These are phyloP conservation scores for Spinus olivaceus DNA, from an alignment of 2,797 vertebrate genomes.

Conservation along the genomic window DNA sequence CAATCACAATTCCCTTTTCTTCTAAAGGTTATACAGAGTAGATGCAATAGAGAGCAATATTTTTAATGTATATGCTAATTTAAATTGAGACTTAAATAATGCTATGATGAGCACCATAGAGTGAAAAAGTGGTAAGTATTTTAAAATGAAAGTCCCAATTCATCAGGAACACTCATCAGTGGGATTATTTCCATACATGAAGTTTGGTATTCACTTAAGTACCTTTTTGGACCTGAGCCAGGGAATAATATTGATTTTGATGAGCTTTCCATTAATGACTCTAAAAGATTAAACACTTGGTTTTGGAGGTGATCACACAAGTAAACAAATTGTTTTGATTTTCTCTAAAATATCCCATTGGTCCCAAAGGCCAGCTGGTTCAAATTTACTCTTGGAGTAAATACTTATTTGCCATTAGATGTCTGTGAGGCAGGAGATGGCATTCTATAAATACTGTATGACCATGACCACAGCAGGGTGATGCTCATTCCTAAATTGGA, in stretches of 20 bases:
- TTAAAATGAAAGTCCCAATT: not conserved
- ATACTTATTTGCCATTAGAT: not conserved
- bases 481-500: conserved; percentile 55
- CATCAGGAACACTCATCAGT: not conserved
- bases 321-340: conserved; percentile 29
- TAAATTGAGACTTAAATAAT: not conserved
- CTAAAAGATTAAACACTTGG: conserved; percentile 11
- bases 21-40: not conserved
- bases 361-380: not conserved
- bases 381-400: not conserved
- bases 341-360: not conserved
- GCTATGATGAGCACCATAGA: not conserved
- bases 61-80: not conserved
- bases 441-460: conserved; percentile 61
- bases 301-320: not conserved
- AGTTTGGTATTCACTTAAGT: not conserved
- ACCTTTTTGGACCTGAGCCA: not conserved
- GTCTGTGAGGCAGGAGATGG: conserved; percentile 17
- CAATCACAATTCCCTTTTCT: not conserved
- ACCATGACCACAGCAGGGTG: not conserved
- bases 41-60: not conserved
- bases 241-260: conserved; percentile 7
- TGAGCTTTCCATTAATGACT: conserved; percentile 20
- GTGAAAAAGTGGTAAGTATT: not conserved
- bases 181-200: not conserved